These are phyloP conservation scores for Volucella bombylans DNA, from an alignment of 2,888 invertebrate species.

Conservation along the genomic window DNA sequence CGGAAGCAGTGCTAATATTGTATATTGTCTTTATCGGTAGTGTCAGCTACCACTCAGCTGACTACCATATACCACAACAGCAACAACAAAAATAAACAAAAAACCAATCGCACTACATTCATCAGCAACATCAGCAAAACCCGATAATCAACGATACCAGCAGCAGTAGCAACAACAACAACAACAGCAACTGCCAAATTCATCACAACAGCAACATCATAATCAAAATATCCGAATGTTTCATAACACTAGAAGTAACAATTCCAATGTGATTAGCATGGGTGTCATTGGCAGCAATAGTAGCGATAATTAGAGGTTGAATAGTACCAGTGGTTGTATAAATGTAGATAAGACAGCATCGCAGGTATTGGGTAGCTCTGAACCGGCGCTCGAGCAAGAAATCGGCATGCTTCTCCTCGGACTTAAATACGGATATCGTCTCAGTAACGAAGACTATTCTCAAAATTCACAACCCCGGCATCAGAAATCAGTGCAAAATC, in stretches of 20 bases:
- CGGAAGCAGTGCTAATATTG: slow-evolving; percentile 76
- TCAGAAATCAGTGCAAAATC: slow-evolving; percentile 72
- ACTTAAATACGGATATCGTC: slow-evolving; percentile 81
- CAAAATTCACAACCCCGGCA: slow-evolving; percentile 57
- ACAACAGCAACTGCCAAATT: slow-evolving; percentile 75
- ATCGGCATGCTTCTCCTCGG: slow-evolving; percentile 81
- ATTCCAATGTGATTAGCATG: slow-evolving; percentile 59
- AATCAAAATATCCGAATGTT: slow-evolving; percentile 70
- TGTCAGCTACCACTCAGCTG: slow-evolving; percentile 76
- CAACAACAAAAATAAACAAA: slow-evolving; percentile 76
- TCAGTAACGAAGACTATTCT: slow-evolving; percentile 80
- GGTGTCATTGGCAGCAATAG: slow-evolving; percentile 55
- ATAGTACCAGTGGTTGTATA: slow-evolving; percentile 57
- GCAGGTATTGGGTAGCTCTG: slow-evolving; percentile 79
- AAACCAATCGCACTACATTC: slow-evolving; percentile 76
- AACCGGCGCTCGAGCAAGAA: slow-evolving; percentile 80
- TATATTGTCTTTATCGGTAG: slow-evolving; percentile 75
- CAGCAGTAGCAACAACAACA: slow-evolving; percentile 75
- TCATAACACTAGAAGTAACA: slow-evolving; percentile 67
- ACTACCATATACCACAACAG: slow-evolving; percentile 75
- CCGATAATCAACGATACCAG: slow-evolving; percentile 75
- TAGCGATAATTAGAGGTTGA: slow-evolving; percentile 60
- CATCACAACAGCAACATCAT: slow-evolving; percentile 68
- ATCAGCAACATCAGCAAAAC: slow-evolving; percentile 76
- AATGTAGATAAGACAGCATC: slow-evolving; percentile 76